A percentile compares a stretch with the other conserved stretches of the same genome.
Conservation (phyloP, 1,140 invertebrate species). For the Diploscapter pachys region DNA sequence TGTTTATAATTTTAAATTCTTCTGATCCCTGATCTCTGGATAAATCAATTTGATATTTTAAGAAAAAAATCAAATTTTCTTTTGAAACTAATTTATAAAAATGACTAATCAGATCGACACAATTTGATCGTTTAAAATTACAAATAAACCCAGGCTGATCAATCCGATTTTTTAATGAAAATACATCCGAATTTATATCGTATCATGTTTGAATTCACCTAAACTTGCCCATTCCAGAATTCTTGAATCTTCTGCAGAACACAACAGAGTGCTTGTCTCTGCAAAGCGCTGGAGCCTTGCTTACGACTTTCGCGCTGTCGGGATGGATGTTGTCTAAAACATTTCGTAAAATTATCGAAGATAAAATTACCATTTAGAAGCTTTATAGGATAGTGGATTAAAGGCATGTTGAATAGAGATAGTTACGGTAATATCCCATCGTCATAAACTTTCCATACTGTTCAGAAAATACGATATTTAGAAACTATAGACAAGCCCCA, state of each 20-base stretch:
- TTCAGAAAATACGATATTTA: too few relatives aligned
- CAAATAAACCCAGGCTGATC: neutral
- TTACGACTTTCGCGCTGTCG: conserved; percentile 33
- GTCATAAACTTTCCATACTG: too few relatives aligned
- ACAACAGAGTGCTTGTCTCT: conserved; percentile 38
- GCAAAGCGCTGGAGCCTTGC: conserved; percentile 40
- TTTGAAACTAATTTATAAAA: too few relatives aligned
- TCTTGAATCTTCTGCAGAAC: conserved; percentile 40
- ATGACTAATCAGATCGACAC: neutral
- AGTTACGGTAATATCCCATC: too few relatives aligned
- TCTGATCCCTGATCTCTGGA: neutral
- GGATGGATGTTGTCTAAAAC: conserved; percentile 43
- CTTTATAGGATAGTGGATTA: neutral
- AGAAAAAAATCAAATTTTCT: too few relatives aligned
- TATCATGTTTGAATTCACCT: conserved; percentile 3
- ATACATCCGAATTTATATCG: neutral
- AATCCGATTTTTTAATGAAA: neutral
- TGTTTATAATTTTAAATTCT: neutral
- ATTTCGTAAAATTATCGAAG: conserved; percentile 9
- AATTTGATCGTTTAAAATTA: neutral
- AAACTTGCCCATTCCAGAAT: conserved; percentile 40
- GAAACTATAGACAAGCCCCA: too few relatives aligned
- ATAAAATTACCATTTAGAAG: conserved; percentile 5
- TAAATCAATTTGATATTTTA: too few relatives aligned
- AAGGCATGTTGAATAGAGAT: neutral